Evolutionary conservation across 2,888 invertebrate species (phyloP).

Genomic region (Marronus borbonicus): DNA sequence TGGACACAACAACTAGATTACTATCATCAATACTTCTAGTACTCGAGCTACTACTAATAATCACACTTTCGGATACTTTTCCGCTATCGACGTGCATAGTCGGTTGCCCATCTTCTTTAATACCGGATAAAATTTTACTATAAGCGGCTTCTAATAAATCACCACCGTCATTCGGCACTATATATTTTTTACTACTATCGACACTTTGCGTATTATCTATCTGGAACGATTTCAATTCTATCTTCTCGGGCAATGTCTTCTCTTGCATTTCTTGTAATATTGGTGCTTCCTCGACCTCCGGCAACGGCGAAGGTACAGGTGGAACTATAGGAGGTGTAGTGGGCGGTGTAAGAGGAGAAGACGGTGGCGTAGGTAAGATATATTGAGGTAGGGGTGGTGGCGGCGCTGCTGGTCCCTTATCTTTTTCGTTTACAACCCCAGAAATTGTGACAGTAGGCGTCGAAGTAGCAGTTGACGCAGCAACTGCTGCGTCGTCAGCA

Average conservation of each 20-base stretch:
- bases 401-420: too few species aligned
- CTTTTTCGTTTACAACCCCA: too few species aligned
- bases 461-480: too few species aligned
- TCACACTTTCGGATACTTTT: slow-evolving; percentile 59
- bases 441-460: too few species aligned
- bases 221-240: slow-evolving; percentile 5
- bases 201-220: slow-evolving; percentile 19
- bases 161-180: slow-evolving; percentile 23
- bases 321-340: too few species aligned
- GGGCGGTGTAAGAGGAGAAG: too few species aligned
- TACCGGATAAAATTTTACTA: slow-evolving; percentile 57
- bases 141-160: slow-evolving; percentile 60
- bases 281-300: slow-evolving; percentile 53
- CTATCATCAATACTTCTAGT: slow-evolving; percentile 60
- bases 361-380: too few species aligned
- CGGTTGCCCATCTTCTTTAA: slow-evolving; percentile 56
- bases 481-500: too few species aligned
- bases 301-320: slow-evolving; percentile 52
- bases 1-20: slow-evolving; percentile 65
- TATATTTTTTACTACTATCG: slow-evolving; percentile 30
- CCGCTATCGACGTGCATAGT: slow-evolving; percentile 24
- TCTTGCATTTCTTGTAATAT: slow-evolving; percentile 47
- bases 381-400: too few species aligned
- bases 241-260: slow-evolving; percentile 25
- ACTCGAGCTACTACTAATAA: slow-evolving; percentile 59